phyloP scores from a whole-genome alignment of 2,888 invertebrate genomes.

The Trichopria drosophilae region DNA sequence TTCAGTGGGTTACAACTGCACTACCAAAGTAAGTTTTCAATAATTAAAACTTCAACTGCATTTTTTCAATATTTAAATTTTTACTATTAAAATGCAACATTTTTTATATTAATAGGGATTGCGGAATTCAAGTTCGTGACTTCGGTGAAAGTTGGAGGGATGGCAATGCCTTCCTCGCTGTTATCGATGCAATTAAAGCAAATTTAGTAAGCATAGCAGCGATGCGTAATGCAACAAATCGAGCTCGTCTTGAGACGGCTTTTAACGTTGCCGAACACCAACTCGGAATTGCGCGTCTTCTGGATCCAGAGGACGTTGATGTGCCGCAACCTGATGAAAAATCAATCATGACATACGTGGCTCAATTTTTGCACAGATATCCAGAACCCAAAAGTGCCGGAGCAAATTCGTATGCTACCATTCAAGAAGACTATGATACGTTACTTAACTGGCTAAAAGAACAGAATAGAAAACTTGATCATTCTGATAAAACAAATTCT shows the following conservation, averaged over 20 bases:
- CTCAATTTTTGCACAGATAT: conserved; percentile 95
- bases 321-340: conserved; percentile 95
- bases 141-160: conserved; percentile 96
- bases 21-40: conserved; percentile 70
- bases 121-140: conserved; percentile 86
- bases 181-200: conserved; percentile 92
- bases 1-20: conserved; percentile 93
- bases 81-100: too few species aligned
- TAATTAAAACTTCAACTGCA: too few species aligned
- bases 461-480: conserved; percentile 75
- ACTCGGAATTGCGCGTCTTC: conserved; percentile 84
- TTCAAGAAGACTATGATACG: conserved; percentile 80
- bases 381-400: conserved; percentile 81
- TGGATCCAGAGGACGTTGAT: conserved; percentile 96
- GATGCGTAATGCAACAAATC: conserved; percentile 76
- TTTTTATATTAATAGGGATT: conserved; percentile 70
- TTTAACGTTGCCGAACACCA: conserved; percentile 91
- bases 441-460: conserved; percentile 81
- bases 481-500: conserved; percentile 74
- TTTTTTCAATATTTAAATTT: background rate
- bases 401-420: conserved; percentile 73
- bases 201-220: conserved; percentile 87
- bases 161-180: conserved; percentile 91
- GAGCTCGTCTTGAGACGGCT: conserved; percentile 84
- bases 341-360: conserved; percentile 98